phyloP scores from a whole-genome alignment of 2,113 vertebrate genomes.

The Marmota monax region DNA sequence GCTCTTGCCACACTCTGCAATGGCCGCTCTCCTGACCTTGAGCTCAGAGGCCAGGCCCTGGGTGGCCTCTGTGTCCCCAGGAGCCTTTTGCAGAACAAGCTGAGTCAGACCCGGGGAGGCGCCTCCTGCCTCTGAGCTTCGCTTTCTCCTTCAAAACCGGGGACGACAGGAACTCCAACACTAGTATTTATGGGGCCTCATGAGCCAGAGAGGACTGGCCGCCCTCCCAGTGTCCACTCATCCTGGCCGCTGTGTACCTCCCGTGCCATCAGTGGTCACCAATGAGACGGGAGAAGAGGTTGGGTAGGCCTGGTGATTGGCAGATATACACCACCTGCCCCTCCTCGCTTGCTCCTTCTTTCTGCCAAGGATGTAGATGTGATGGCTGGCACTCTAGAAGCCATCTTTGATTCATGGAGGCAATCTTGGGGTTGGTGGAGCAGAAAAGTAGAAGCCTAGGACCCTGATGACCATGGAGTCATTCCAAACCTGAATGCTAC shows the following conservation, averaged over 20 bases:
- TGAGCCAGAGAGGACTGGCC: background rate
- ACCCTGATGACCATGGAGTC: background rate
- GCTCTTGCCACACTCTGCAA: background rate
- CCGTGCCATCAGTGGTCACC: background rate
- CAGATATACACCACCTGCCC: background rate
- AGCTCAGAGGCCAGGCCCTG: background rate
- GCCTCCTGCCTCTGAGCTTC: background rate
- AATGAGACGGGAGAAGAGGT: background rate
- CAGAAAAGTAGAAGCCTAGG: background rate
- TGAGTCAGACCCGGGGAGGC: background rate
- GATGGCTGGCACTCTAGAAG: constrained; percentile 8
- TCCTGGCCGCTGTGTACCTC: background rate
- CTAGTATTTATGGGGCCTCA: background rate
- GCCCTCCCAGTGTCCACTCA: background rate
- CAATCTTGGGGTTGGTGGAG: background rate
- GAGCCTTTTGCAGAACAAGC: background rate
- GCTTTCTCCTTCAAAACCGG: background rate
- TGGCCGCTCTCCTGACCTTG: background rate
- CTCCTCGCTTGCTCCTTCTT: background rate
- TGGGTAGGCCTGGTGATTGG: background rate
- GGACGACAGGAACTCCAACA: background rate
- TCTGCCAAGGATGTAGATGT: background rate
- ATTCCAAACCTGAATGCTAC: background rate
- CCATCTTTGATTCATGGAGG: background rate
- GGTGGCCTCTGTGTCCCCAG: background rate